Evolutionary conservation across 1,140 invertebrate genomes (phyloP), one percentile per base, ranked within the genome.

Genomic region (Hyposmocoma kahamanoa): DNA sequence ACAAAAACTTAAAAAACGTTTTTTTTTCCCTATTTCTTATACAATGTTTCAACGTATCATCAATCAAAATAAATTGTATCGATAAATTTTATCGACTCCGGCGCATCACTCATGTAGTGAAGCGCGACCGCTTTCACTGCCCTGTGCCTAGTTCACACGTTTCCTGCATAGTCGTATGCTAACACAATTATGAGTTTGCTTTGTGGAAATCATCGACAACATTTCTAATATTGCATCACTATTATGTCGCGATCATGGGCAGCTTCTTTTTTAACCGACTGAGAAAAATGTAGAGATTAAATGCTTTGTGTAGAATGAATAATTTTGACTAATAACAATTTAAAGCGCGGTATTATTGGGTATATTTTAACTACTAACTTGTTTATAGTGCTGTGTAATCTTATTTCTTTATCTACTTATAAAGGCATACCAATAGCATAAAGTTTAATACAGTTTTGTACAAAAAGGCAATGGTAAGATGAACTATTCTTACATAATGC

Each of bases 41-140:
- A n/a, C n/a, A n/a, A n/a, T n/a, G n/a, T n/a, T n/a, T n/a, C n/a
- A n/a, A n/a, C n/a, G n/a, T n/a, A n/a, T n/a, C n/a, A n/a, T n/a
- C n/a, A n/a, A n/a, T n/a, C n/a, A n/a, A n/a, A n/a, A n/a, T n/a
- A n/a, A n/a, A n/a, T n/a, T n/a, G n/a, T 30, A 44, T 44, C 42
- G 42, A 44, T 28, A 28, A 28, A 6, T 28, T 28, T 28, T 44
- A 44, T 44, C 42, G 19, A 30, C 24, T 28, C 9, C 18, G 2
- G 13, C 2, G 45, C 24, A 28, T 28, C 24, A 11, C 24, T 15
- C 50, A 19, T 42, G 56, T 50, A 58, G 53, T 58, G 56, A 53
- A 53, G 50, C 56, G 42, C 48, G 39, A 47, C 51, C 28, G 50
- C 56, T 58, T 58, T 58, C 56, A 58, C 56, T 21, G 51, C 47